Evolutionary conservation across 2,113 vertebrate genomes (phyloP).

Genomic region (Actinemys pallida): DNA sequence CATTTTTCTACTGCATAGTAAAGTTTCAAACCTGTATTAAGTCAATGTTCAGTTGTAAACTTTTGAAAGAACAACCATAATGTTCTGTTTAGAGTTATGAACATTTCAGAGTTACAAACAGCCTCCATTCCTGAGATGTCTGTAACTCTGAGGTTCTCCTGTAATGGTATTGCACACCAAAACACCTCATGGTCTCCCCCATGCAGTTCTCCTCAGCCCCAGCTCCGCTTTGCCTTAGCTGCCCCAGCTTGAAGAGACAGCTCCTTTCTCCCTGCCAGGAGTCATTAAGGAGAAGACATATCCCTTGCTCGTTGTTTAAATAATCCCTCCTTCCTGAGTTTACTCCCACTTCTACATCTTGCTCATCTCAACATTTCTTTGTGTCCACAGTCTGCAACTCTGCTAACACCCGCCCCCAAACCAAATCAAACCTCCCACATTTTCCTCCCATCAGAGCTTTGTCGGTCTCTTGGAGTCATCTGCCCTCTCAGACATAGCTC

Average conservation of each 20-base stretch:
- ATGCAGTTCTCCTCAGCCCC: background rate
- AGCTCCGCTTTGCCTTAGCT: background rate
- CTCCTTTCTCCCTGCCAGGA: no score
- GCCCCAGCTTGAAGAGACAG: no score
- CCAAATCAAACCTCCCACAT: background rate
- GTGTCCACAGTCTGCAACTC: background rate
- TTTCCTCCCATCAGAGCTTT: background rate
- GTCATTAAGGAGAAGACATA: background rate
- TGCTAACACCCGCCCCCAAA: background rate
- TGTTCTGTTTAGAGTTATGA: no score
- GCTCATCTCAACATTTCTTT: background rate
- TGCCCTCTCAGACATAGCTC: background rate
- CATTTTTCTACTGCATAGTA: no score
- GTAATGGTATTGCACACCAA: background rate
- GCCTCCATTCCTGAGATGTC: no score
- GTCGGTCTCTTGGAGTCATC: background rate
- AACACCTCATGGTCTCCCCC: background rate
- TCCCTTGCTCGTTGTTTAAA: background rate
- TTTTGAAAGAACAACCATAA: no score
- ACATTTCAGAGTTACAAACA: no score
- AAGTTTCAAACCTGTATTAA: no score
- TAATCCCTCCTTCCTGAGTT: no score
- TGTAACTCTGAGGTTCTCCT: no score
- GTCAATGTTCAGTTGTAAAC: no score
- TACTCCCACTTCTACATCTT: background rate